Conservation (phyloP, 1,140 invertebrate species). For the Drosophila tani region DNA sequence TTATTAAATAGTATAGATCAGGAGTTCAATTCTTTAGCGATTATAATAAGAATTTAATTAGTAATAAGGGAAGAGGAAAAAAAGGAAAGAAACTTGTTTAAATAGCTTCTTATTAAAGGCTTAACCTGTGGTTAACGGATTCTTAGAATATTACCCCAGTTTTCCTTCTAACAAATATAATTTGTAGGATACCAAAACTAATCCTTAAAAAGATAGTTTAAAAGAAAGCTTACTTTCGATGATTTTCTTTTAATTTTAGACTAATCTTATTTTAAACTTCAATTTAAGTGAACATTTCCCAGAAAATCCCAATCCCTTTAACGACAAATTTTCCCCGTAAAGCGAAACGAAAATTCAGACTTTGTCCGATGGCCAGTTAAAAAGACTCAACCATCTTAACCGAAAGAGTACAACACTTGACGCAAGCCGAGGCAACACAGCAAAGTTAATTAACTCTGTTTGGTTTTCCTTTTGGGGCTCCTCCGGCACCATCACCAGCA, state of each 20-base stretch:
- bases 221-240: not conserved
- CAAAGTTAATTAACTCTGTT: constrained; percentile 83
- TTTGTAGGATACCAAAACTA: not conserved
- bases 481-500: constrained; percentile 16
- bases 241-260: not conserved
- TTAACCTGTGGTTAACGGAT: no score
- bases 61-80: no score
- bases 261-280: not conserved
- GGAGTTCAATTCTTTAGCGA: no score
- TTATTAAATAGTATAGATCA: no score
- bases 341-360: constrained; percentile 1
- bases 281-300: not conserved
- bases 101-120: no score
- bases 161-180: no score
- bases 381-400: constrained; percentile 8
- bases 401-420: constrained; percentile 39
- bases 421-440: constrained; percentile 38
- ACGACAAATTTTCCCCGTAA: constrained; percentile 1
- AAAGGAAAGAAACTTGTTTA: no score
- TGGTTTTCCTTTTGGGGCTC: constrained; percentile 55
- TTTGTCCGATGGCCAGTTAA: constrained; percentile 13
- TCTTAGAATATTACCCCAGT: no score
- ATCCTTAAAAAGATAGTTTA: not conserved
- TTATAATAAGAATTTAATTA: no score
- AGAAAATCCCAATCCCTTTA: not conserved